These are phyloP conservation scores for Oscarella lobularis DNA, from an alignment of 37 sponge, comb jelly and placozoan genomes.

Conservation along the genomic window DNA sequence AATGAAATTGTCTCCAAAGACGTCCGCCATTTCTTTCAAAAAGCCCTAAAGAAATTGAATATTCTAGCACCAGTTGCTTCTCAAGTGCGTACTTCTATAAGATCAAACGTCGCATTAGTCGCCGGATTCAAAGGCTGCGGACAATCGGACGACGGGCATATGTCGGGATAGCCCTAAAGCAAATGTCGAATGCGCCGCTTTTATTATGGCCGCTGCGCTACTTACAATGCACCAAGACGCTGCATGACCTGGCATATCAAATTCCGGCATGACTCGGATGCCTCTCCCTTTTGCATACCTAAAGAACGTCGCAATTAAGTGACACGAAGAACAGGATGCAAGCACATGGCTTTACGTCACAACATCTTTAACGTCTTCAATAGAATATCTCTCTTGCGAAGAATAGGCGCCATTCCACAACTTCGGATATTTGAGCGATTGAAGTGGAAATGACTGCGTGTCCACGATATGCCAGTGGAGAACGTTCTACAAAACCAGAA, in stretches of 20 bases:
- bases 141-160: conserved; percentile 3
- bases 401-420: conserved; percentile 24
- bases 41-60: background rate
- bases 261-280: conserved; percentile 21
- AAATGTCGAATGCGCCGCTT: no score
- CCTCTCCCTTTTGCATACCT: background rate
- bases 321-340: background rate
- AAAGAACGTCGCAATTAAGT: background rate
- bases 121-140: conserved; percentile 2
- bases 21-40: background rate
- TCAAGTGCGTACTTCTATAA: background rate
- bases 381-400: conserved; percentile 18
- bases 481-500: no score
- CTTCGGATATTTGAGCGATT: conserved; percentile 23
- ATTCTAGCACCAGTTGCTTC: no score
- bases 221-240: conserved; percentile 20
- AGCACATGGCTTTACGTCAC: background rate
- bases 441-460: conserved; percentile 53
- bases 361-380: conserved; percentile 17
- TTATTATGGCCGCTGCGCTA: no score
- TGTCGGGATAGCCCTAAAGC: conserved; percentile 1
- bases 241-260: conserved; percentile 46
- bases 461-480: conserved; percentile 78
- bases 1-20: background rate
- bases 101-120: background rate